Evolutionary conservation across 2,888 invertebrate species (phyloP).

Genomic region (Rotaria sp.): DNA sequence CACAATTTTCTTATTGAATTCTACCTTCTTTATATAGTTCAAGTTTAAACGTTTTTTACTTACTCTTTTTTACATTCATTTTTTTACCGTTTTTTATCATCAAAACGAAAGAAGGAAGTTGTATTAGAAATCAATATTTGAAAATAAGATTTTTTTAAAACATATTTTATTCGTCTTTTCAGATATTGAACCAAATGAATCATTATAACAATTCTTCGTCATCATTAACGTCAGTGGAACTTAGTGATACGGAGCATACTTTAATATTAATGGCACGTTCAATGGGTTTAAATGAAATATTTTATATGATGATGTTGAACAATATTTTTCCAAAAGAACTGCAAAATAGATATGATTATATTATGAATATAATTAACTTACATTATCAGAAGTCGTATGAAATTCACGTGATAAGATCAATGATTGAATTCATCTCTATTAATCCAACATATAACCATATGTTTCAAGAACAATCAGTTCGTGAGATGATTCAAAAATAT

Average conservation of each 20-base stretch:
- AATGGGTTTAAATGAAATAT: background rate
- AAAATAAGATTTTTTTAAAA: too few relatives aligned
- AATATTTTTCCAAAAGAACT: background rate
- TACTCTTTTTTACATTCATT: too few relatives aligned
- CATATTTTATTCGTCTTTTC: too few relatives aligned
- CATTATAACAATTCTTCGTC: background rate
- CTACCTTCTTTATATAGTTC: too few relatives aligned
- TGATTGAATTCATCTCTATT: background rate
- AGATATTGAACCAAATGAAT: background rate
- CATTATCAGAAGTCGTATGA: background rate
- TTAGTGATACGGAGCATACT: background rate
- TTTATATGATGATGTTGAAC: background rate
- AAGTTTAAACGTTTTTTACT: too few relatives aligned
- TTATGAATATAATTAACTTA: conserved; percentile 1
- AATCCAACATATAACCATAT: background rate
- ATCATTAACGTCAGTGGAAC: background rate
- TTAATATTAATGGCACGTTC: background rate
- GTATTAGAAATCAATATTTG: too few relatives aligned
- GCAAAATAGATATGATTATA: background rate
- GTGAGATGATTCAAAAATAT: background rate
- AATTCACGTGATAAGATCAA: background rate
- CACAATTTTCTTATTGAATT: too few relatives aligned
- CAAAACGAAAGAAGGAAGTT: too few relatives aligned
- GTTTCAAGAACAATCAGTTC: background rate
- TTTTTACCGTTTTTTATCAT: too few relatives aligned